Evolutionary conservation across 2,797 vertebrate genomes (phyloP), one percentile per base, ranked within the genome.

Genomic region (Brachyrhaphis roseni): DNA sequence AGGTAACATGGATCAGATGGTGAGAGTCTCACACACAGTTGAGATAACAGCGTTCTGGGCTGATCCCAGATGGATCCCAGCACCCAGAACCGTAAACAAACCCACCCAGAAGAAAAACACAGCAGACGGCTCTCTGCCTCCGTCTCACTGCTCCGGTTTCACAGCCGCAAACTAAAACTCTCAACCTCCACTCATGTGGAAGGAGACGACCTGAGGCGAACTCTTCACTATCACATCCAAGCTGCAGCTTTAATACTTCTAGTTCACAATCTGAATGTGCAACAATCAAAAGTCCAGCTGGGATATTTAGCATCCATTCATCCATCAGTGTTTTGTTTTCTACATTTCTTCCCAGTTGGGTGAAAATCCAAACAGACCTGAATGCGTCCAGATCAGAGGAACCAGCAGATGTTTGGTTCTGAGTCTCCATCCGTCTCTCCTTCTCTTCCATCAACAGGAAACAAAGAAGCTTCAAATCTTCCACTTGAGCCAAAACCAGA

Each of bases 31-130:
- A 5, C 28, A 0, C 53, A 15, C 74, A 11, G 70, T 0, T 16
- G 46, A 77, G 57, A 55, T 23, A 5, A 77, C 80, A 55, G 75
- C 41, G 31, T 34, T 0, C 49, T 1, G 43, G 57, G 78, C 75
- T 51, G 75, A 80, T 36, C 79, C 45, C 68, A 77, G 80, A 76
- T 23, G 79, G 51, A 77, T 31, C 68, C 57, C 59, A 45, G 23
- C 31, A 8, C 77, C 36, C 72, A 59, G 23, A 70, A n/a, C 71
- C 26, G 5, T 3, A 51, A 2, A 23, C 59, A 66, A 39, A 18
- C 49, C 59, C 62, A 41, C 80, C 76, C 59, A 74, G 31, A 70
- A 28, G 59, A 77, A 74, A 62, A 82, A 78, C 76, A 68, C 6
- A 0, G 45, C 6, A 0, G 45, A 36, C 3, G 31, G 18, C 0